Evolutionary conservation across 2,797 vertebrate species (phyloP).

Genomic region (Gymnothorax javanicus): DNA sequence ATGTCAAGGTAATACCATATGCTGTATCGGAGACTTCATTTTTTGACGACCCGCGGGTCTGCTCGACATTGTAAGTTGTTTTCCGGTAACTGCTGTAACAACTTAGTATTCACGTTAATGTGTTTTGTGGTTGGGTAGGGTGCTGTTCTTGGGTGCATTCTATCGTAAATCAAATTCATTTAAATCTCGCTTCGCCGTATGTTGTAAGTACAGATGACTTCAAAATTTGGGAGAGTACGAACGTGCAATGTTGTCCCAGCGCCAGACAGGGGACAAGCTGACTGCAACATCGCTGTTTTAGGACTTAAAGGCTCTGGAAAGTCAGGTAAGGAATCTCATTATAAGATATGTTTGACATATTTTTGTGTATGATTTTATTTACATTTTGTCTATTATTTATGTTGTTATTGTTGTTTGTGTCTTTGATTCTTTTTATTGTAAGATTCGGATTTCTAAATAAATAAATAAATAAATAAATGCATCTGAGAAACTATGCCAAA

Average conservation of each 20-base stretch:
- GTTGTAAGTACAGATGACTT: constrained; percentile 61
- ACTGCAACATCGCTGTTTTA: constrained; percentile 85
- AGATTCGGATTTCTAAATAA: no score
- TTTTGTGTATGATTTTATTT: neutral
- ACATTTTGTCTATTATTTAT: neutral
- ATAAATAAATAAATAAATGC: no score
- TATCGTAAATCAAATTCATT: neutral
- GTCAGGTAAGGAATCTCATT: constrained; percentile 72
- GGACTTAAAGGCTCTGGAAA: constrained; percentile 85
- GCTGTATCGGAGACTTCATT: neutral
- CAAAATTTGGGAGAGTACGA: constrained; percentile 81
- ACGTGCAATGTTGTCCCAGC: constrained; percentile 53
- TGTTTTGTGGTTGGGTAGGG: neutral
- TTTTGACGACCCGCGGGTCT: neutral
- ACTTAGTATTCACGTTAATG: neutral
- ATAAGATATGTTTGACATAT: neutral
- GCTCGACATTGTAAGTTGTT: no score
- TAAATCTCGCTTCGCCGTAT: neutral
- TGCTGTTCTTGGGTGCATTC: neutral
- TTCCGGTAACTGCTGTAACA: neutral
- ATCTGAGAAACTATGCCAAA: neutral
- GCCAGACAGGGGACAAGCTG: constrained; percentile 66
- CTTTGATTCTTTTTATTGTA: no score
- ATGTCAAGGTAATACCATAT: constrained; percentile 18
- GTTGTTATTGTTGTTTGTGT: no score